Base-by-base conservation (phyloP, 1,140 invertebrate genomes). In the Sarcophaga bullata region DNA sequence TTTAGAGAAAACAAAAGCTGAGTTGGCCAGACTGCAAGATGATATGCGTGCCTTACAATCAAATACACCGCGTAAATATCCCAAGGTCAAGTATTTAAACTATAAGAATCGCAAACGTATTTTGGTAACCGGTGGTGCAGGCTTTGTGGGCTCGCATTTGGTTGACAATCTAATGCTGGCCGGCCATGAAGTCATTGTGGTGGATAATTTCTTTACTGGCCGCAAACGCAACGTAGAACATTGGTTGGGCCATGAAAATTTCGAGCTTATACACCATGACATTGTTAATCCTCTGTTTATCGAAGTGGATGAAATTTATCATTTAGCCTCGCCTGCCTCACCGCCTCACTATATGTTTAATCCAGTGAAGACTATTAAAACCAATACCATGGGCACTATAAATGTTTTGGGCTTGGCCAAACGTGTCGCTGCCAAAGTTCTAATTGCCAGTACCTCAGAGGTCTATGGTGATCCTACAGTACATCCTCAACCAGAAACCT, bases 321-420 rank as follows among this genome's bases (percentile, higher is more conserved):
- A 99, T 91, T 92, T 99, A 85, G 98, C 99, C 3, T 99, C 97
- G 87, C 99, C 98, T 48, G 99, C 99, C 6, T 98, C 97, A 86
- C 99, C 99, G 73, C 98, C 98, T 3, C 98, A 99, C 92, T 99
- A 99, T 88, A 99, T 99, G 98, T 95, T 97, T 86, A 99, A 99
- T 93, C 98, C 98, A 52, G 98, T 99, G 0, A 99, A 99, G 92
- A 99, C 99, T 19, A 98, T 99, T 82, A 99, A 99, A 91, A 99
- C 98, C 3, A 99, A 99, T 90, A 99, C 98, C 17, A 93, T 99
- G 89, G 89, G 89, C 54, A 99, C 99, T n/a, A 99, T 99, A 84
- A 99, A 99, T 92, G 97, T 99, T 93, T 92, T 99, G 84, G 98
- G 98, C 81, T 91, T 99, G 82, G 98, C 98, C 0, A 97, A 98